A percentile compares a stretch with the other conserved stretches of the same genome.
phyloP scores from a whole-genome alignment of 2,797 vertebrate species.

The Falco peregrinus region DNA sequence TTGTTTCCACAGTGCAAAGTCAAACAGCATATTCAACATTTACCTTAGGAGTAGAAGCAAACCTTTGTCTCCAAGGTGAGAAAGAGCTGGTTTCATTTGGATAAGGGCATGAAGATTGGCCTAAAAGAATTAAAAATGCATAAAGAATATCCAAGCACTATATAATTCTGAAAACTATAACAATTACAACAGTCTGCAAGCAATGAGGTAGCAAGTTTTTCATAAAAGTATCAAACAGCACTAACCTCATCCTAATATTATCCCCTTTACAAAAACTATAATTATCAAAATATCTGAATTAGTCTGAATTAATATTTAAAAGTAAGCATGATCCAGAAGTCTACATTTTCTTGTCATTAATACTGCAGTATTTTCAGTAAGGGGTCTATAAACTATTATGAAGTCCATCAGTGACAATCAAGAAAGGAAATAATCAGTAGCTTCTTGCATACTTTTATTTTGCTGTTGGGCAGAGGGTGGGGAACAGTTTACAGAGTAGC shows the following conservation, averaged over 20 bases:
- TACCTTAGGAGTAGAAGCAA: constrained; percentile 95
- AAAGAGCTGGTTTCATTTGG: constrained; percentile 97
- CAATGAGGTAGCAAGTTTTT: background rate
- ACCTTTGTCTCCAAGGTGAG: constrained; percentile 97
- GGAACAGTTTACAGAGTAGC: background rate
- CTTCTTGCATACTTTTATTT: background rate
- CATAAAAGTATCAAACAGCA: background rate
- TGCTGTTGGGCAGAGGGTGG: too few species aligned
- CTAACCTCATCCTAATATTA: background rate
- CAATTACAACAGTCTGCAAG: background rate
- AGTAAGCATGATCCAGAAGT: background rate
- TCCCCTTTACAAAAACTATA: background rate
- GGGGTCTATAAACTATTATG: background rate
- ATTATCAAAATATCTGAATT: background rate
- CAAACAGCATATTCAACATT: too few species aligned
- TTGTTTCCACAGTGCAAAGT: too few species aligned
- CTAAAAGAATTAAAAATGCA: constrained; percentile 71
- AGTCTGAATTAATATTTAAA: background rate
- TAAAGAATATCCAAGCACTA: background rate
- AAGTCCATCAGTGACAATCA: background rate
- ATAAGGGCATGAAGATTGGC: constrained; percentile 98
- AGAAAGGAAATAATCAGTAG: background rate
- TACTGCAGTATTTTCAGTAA: background rate
- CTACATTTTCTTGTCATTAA: background rate
- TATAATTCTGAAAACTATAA: background rate